Conservation (phyloP, 1,140 invertebrate species). For the Cherax quadricarinatus region DNA sequence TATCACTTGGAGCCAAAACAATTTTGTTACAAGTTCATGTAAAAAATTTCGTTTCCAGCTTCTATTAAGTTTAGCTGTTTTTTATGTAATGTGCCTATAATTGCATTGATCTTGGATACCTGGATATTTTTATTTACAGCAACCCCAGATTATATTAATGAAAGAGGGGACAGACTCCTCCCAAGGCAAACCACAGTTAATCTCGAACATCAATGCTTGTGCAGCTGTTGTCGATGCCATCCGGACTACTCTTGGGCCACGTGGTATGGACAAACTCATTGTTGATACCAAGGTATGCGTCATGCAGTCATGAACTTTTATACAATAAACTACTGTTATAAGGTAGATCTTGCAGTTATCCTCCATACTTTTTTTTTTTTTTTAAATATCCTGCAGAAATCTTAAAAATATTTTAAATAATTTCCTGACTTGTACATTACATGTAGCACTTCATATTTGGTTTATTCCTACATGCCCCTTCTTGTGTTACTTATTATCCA, state of each 20-base stretch:
- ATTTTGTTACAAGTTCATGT: too few species aligned
- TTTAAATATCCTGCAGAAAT: background rate
- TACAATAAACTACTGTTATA: background rate
- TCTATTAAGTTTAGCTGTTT: too few species aligned
- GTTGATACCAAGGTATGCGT: constrained; percentile 83
- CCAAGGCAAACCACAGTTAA: constrained; percentile 96
- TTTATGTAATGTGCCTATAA: too few species aligned
- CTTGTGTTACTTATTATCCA: too few species aligned
- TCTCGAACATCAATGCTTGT: constrained; percentile 99
- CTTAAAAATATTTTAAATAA: too few species aligned
- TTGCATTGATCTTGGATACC: too few species aligned
- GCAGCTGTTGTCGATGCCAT: constrained; percentile 96
- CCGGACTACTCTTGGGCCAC: constrained; percentile 96
- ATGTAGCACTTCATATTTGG: too few species aligned
- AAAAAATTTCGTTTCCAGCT: too few species aligned
- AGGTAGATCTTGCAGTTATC: background rate
- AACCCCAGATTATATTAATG: constrained; percentile 97
- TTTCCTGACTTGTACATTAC: too few species aligned
- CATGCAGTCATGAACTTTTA: background rate
- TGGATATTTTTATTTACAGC: constrained; percentile 80
- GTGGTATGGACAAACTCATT: constrained; percentile 99
- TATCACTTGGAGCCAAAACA: too few species aligned
- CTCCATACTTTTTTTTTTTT: background rate
- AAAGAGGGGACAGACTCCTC: constrained; percentile 98
- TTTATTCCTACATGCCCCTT: too few species aligned